Evolutionary conservation across 2,888 invertebrate species (phyloP).

Genomic region (Geophilus truncorum): DNA sequence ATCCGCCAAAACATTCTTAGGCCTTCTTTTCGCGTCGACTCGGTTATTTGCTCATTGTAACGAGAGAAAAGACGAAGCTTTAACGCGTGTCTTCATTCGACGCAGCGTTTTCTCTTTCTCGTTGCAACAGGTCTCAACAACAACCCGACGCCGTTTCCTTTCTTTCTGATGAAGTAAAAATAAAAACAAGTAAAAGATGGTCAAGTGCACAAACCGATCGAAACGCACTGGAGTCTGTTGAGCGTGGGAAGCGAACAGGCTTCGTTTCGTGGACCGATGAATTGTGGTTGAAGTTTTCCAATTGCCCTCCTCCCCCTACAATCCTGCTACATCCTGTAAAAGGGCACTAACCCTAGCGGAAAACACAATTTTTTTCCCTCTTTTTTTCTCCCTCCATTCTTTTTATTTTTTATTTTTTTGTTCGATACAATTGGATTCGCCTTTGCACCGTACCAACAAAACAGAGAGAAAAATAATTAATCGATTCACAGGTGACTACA

Average conservation of each 20-base stretch:
- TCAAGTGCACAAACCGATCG: background rate
- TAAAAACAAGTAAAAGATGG: background rate
- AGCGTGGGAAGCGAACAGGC: background rate
- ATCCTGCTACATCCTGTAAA: background rate
- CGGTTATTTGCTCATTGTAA: background rate
- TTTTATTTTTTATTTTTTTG: too few relatives aligned
- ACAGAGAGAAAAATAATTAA: background rate
- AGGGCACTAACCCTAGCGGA: background rate
- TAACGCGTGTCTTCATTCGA: background rate
- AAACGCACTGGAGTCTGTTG: background rate
- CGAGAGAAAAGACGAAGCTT: background rate
- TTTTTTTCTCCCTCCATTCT: too few relatives aligned
- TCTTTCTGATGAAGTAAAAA: background rate
- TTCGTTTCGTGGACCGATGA: background rate
- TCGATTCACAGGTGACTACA: background rate
- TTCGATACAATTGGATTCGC: background rate
- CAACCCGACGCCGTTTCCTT: too few relatives aligned
- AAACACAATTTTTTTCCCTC: background rate
- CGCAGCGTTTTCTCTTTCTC: background rate
- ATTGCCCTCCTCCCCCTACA: background rate
- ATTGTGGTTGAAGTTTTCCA: background rate
- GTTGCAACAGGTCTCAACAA: background rate
- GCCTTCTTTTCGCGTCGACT: background rate
- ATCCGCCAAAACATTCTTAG: background rate
- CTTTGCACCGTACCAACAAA: background rate